Base-by-base conservation (phyloP, 1,140 invertebrate genomes). In the Eufriesea mexicana region DNA sequence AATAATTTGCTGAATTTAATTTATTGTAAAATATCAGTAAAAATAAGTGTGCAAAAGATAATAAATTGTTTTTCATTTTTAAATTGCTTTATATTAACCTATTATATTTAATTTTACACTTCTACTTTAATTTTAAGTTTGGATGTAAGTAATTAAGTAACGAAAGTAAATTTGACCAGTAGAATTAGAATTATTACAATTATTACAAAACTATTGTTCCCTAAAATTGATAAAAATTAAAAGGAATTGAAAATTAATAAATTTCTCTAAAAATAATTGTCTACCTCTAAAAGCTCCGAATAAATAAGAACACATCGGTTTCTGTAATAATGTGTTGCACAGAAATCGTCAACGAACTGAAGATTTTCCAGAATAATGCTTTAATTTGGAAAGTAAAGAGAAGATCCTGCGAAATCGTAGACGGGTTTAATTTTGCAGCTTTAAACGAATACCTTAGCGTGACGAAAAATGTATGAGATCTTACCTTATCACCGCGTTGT, bases 401-500 rank as follows among this genome's bases (percentile, higher is more conserved):
- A 45, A 23, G 5, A 6, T 12, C 2, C 4, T 42, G 9, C 2
- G 35, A 12, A 14, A 5, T 6, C n/a, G 7, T 12, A 28, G 23
- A 20, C 2, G 7, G 8, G 35, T 51, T 23, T 23, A 64, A 64
- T 49, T 51, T 20, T 62, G 28, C 73, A 23, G 28, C 28, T 42
- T 76, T 7, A 47, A 57, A 6, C 12, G 54, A 42, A 14, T n/a
- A 25, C 7, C 28, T 45, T 55, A 42, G 5, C 23, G 18, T 6
- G 14, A 5, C 5, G 25, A 35, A 35, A 55, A 71, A 62, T 20
- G 6, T 51, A 51, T 2, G n/a, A 59, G 12, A 9, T 45, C 61
- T 49, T 94, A 97, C 97, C 96, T 97, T 98, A 94, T 98, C 97
- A 79, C 97, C 97, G 91, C 97, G 97, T 89, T 97, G 96, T 76